These are phyloP conservation scores for Tipula vernalis DNA, from an alignment of 2,888 invertebrate genomes.

Conservation along the genomic window DNA sequence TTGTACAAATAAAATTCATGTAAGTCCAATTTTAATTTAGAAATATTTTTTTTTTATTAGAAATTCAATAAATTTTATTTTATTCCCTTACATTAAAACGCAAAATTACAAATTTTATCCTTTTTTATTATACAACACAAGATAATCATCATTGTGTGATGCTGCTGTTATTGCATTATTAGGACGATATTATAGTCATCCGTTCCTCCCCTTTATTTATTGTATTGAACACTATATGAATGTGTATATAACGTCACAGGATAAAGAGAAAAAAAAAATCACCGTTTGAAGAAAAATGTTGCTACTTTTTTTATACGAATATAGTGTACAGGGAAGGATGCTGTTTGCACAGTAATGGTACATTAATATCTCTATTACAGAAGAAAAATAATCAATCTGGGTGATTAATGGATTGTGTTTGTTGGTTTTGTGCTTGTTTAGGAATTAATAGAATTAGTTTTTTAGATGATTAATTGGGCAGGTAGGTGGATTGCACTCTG, in stretches of 20 bases:
- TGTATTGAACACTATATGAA: neutral
- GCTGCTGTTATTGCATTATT: neutral
- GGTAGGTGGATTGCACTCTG: neutral
- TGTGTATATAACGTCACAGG: neutral
- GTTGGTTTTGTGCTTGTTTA: neutral
- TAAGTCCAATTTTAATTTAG: neutral
- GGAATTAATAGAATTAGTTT: neutral
- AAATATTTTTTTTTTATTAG: neutral
- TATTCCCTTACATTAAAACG: neutral
- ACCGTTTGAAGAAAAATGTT: neutral
- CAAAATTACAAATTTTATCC: neutral
- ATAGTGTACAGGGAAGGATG: neutral
- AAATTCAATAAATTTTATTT: neutral
- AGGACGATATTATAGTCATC: neutral
- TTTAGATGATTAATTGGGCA: neutral
- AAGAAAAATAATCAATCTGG: neutral
- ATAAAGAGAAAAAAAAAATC: neutral
- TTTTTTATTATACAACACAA: neutral
- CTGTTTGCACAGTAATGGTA: neutral
- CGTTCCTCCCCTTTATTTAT: neutral
- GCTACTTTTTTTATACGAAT: neutral
- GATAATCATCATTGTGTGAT: neutral
- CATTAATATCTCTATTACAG: neutral
- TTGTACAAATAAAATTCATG: neutral
- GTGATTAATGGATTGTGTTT: neutral